Evolutionary conservation across 2,888 invertebrate genomes (phyloP).

Genomic region (Villa cingulata): DNA sequence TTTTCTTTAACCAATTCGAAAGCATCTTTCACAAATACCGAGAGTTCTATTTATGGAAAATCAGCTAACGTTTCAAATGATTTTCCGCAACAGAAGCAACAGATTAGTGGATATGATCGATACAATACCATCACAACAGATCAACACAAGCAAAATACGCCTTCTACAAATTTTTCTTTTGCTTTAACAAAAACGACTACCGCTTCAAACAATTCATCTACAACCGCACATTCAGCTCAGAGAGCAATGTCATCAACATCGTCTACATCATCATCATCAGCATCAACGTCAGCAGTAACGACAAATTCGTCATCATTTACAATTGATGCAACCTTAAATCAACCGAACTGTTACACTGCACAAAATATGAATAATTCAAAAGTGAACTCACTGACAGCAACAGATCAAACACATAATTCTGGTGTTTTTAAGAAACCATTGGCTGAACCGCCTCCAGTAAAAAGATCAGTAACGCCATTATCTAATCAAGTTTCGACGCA

Average conservation of each 20-base stretch:
- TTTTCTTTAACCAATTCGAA: constrained; percentile 14
- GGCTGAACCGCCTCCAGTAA: background rate
- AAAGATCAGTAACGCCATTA: background rate
- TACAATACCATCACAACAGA: background rate
- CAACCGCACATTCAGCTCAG: background rate
- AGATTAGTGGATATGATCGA: background rate
- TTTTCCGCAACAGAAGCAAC: background rate
- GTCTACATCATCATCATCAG: background rate
- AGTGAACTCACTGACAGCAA: background rate
- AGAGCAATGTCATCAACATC: background rate
- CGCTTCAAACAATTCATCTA: background rate
- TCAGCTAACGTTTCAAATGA: constrained; percentile 7
- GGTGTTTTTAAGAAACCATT: background rate
- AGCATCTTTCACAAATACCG: constrained; percentile 5
- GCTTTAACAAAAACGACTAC: constrained; percentile 14
- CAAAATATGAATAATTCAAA: background rate
- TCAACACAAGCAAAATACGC: background rate
- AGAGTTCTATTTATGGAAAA: constrained; percentile 4
- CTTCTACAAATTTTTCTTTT: constrained; percentile 11
- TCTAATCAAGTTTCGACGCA: background rate
- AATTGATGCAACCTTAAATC: constrained; percentile 10
- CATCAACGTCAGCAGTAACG: background rate
- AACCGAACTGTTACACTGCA: background rate
- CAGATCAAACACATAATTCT: background rate
- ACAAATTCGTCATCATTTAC: constrained; percentile 7